These are phyloP conservation scores for Gouania willdenowi DNA, from an alignment of 2,797 vertebrate species.

Conservation along the genomic window DNA sequence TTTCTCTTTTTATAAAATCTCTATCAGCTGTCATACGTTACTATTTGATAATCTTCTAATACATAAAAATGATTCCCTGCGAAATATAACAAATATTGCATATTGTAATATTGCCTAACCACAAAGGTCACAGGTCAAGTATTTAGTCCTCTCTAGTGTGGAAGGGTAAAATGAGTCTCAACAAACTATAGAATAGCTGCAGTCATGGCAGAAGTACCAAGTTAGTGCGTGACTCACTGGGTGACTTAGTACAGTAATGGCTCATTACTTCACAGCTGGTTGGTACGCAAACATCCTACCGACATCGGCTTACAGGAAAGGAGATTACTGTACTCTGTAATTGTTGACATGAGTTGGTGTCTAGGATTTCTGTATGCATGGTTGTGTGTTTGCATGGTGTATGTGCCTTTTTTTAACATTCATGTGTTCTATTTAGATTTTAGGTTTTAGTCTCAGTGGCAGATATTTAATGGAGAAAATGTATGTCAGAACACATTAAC, in stretches of 20 bases:
- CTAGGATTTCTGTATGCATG: neutral
- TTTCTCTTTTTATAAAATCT: no score
- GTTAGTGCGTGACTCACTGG: constrained; percentile 18
- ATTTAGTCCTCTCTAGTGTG: neutral
- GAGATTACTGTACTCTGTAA: constrained; percentile 32
- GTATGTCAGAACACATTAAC: no score
- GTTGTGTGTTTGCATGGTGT: neutral
- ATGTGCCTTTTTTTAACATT: no score
- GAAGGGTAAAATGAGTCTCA: neutral
- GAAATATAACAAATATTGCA: no score
- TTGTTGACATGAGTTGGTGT: constrained; percentile 41
- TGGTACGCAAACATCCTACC: constrained; percentile 32
- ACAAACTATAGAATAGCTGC: neutral
- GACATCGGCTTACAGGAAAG: constrained; percentile 39
- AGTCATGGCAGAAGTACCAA: neutral
- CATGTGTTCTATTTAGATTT: no score
- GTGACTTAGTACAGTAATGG: neutral
- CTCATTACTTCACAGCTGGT: constrained; percentile 41
- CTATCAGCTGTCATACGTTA: no score
- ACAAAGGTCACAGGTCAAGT: neutral
- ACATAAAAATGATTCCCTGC: no score
- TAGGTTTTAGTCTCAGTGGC: no score
- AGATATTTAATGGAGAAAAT: no score
- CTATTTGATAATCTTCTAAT: no score
- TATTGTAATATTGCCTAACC: neutral